phyloP scores from a whole-genome alignment of 2,797 vertebrate genomes.

The Neosilurus mollespiculum region DNA sequence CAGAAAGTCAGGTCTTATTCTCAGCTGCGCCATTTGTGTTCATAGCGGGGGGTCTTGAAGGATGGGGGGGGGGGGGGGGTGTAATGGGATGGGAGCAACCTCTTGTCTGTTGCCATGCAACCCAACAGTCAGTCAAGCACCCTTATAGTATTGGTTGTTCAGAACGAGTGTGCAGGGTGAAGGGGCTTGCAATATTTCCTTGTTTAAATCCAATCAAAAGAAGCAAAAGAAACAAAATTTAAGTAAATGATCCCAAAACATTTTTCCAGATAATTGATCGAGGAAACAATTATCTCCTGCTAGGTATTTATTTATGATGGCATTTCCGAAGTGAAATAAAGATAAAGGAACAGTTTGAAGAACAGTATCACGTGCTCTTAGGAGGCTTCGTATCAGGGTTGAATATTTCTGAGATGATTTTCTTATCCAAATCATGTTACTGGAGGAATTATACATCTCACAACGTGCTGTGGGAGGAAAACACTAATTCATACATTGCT shows the following conservation, averaged over 20 bases:
- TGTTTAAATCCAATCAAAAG: slow-evolving; percentile 20
- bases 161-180: not conserved
- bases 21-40: slow-evolving; percentile 42
- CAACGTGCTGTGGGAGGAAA: not conserved
- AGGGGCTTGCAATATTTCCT: not conserved
- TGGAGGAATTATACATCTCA: not conserved
- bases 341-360: not conserved
- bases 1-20: slow-evolving; percentile 33
- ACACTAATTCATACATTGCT: not conserved
- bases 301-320: no score
- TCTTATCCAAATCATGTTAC: not conserved
- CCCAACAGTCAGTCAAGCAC: slow-evolving; percentile 22
- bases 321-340: no score
- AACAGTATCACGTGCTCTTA: no score
- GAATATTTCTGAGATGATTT: no score
- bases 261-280: not conserved
- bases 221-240: slow-evolving; percentile 1
- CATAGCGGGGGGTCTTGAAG: slow-evolving; percentile 40
- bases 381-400: no score
- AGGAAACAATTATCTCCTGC: not conserved
- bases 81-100: no score
- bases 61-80: slow-evolving; percentile 20
- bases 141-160: not conserved
- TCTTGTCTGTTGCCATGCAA: slow-evolving; percentile 48
- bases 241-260: not conserved